Evolutionary conservation across 2,113 vertebrate genomes (phyloP), one percentile per base, ranked within the genome.

Genomic region (Varanus salvator): DNA sequence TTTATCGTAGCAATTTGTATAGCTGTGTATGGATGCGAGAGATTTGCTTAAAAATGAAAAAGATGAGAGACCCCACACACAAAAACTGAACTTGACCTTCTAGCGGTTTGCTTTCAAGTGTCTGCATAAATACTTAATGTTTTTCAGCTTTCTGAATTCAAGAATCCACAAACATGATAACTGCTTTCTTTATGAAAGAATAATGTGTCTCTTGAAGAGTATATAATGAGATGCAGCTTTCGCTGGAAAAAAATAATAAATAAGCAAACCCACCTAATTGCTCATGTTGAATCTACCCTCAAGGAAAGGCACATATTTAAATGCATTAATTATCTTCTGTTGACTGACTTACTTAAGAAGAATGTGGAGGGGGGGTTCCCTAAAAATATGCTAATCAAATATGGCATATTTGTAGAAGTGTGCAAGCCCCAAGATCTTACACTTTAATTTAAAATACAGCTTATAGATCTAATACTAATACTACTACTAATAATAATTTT

Each of bases 101-200:
- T 72, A 91, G 84, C 80, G 66, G n/a, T 92, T 78, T 85, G 87
- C 81, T 94, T 94, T 92, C 84, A 91, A 88, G 68, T 0, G 1
- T 86, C 94, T 93, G 76, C 91, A 95, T 95, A 94, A 96, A 95
- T 94, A 87, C 84, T 93, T 94, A 90, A 94, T 90, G 91, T 57
- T 94, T 85, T 93, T 85, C 92, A 94, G 85, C 88, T 95, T 92
- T 92, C 86, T 50, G 14, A 64, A 89, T 90, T 71, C 87, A 93
- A 92, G 87, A 95, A 96, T 94, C 75, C 90, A 94, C 91, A 95
- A 95, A 94, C 87, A 96, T 95, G 84, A 93, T 89, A 95, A 95
- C 94, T 77, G 57, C 8, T 87, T 95, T 84, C 76, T 93, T 94
- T 93, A 90, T 93, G 91, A 94, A 96, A 92, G 81, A 94, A 93